Evolutionary conservation across 2,797 vertebrate genomes (phyloP), one percentile per base, ranked within the genome.

Genomic region (Sebastes minor): DNA sequence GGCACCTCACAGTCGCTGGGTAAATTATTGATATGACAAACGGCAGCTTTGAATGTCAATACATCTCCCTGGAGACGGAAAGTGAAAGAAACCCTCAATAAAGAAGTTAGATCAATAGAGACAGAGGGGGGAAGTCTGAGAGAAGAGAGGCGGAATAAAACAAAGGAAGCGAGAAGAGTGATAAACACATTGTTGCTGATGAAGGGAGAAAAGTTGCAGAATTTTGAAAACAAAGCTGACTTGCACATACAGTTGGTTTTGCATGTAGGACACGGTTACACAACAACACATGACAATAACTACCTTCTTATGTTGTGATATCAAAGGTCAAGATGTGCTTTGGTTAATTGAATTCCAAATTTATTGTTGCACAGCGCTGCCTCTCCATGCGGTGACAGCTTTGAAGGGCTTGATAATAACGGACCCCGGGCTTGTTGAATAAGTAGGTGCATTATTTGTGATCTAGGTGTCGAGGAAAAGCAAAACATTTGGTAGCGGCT

Each of bases 21-120:
- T 95, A 82, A 93, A 95, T 92, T 89, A 94, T 94, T 92, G 88
- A 94, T 92, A 90, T 69, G 81, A 89, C 83, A 84, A 72, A 82
- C 81, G 74, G 73, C 80, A 68, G 82, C 82, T 71, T 73, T 76
- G 91, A 92, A 94, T 89, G 87, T 92, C 91, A 88, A 93, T 93
- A 90, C 77, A 81, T 61, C 76, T 84, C 86, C 84, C 59, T 6
- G 55, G 86, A 87, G 84, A 89, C 22, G 10, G 67, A 55, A 60
- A 78, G 57, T 13, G 53, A 80, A 73, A 52, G 46, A 77, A 63
- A 82, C 18, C 25, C 60, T 56, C 2, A 33, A 76, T 55, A 56
- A 28, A 56, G 65, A 83, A 55, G 61, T 71, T 18, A 71, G 78
- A 87, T 90, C 85, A 57, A 83, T 74, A 67, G 64, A 60, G 64